A percentile compares a stretch with the other conserved stretches of the same genome.
Conservation (phyloP, 1,140 invertebrate genomes). For the Drosophila lacertosa region DNA sequence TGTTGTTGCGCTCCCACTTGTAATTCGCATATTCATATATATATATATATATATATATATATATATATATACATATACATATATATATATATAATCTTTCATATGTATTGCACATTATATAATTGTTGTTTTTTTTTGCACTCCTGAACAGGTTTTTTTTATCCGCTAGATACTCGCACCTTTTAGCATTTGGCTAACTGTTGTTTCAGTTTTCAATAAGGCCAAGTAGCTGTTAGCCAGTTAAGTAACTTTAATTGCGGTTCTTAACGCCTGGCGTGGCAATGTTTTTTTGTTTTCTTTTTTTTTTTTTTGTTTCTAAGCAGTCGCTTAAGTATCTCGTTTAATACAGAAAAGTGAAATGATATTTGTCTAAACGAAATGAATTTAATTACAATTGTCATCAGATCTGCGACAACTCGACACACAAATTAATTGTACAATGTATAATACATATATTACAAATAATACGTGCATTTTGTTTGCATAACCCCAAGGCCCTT, state of each 20-base stretch:
- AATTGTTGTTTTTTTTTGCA: conserved; percentile 48
- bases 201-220: conserved; percentile 26
- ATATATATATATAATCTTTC: no score
- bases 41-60: no score
- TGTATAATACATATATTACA: conserved; percentile 1
- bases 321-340: neutral
- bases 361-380: neutral
- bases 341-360: conserved; percentile 21
- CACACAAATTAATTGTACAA: neutral
- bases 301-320: conserved; percentile 21
- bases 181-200: conserved; percentile 56
- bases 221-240: conserved; percentile 28
- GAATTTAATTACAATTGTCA: conserved; percentile 5
- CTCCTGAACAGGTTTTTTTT: conserved; percentile 39
- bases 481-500: conserved; percentile 34
- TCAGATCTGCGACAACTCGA: neutral
- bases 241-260: conserved; percentile 38
- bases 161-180: conserved; percentile 54
- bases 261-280: conserved; percentile 43
- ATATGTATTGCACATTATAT: conserved; percentile 71
- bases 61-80: no score
- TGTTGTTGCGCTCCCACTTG: conserved; percentile 63
- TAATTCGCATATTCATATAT: conserved; percentile 76
- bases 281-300: conserved; percentile 46
- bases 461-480: neutral